Percentiles rank a stretch among this genome's conserved stretches.
Evolutionary conservation across 1,140 invertebrate genomes (phyloP).

Genomic region (Drosophila baimaii): DNA sequence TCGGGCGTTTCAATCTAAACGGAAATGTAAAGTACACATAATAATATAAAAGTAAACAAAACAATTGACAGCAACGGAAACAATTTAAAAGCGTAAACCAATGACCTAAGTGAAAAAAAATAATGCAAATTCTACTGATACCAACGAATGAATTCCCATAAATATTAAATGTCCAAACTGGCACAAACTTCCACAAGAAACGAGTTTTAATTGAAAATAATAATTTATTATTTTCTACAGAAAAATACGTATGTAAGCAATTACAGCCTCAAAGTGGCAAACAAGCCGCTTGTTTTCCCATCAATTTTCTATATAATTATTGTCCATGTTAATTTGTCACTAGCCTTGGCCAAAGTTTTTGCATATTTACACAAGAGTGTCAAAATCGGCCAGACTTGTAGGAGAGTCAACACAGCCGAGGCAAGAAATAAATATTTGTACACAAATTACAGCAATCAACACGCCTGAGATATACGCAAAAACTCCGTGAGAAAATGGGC

Average conservation of each 20-base stretch:
- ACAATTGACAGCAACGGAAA: slow-evolving; percentile 8
- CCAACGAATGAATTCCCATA: background rate
- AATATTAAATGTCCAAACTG: background rate
- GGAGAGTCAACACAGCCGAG: slow-evolving; percentile 24
- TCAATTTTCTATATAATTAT: slow-evolving; percentile 32
- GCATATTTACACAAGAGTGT: slow-evolving; percentile 36
- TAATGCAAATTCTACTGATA: background rate
- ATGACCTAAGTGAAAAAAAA: background rate
- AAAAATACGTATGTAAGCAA: slow-evolving; percentile 19
- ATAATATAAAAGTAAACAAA: background rate
- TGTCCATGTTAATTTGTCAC: slow-evolving; percentile 35
- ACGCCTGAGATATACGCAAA: slow-evolving; percentile 11
- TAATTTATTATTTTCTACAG: slow-evolving; percentile 25
- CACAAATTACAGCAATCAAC: slow-evolving; percentile 35
- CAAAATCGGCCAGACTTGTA: slow-evolving; percentile 1
- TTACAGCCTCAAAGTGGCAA: slow-evolving; percentile 3
- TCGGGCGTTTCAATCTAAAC: slow-evolving; percentile 7
- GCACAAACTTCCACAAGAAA: background rate
- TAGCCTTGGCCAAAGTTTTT: slow-evolving; percentile 27
- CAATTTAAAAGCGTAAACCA: background rate
- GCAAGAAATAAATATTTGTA: slow-evolving; percentile 31
- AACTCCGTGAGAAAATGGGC: slow-evolving; percentile 39
- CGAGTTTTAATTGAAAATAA: background rate
- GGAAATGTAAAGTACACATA: background rate
- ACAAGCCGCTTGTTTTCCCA: slow-evolving; percentile 29